phyloP scores from a whole-genome alignment of 35 echinoderm and acorn worm genomes.

The Ophiothrix spiculata region DNA sequence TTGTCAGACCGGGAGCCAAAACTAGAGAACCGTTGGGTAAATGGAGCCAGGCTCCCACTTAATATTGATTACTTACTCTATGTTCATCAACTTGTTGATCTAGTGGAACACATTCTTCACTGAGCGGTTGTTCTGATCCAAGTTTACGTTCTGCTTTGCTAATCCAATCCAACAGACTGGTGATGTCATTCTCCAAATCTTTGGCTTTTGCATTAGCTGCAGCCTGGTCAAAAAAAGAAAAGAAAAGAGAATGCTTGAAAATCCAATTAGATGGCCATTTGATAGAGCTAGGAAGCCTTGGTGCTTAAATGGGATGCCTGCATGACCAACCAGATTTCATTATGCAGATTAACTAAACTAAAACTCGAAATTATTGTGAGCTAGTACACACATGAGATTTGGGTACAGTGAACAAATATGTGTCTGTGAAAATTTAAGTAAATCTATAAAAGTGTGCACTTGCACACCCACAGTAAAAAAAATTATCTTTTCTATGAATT shows the following conservation, averaged over 20 bases:
- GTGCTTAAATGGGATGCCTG: neutral
- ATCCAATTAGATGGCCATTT: neutral
- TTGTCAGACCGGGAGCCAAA: too few relatives aligned
- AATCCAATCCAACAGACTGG: constrained; percentile 69
- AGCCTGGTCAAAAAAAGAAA: neutral
- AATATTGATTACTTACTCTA: constrained; percentile 36
- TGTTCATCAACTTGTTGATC: constrained; percentile 57
- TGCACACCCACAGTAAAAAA: too few relatives aligned
- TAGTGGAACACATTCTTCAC: constrained; percentile 61
- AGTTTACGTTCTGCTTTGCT: constrained; percentile 60
- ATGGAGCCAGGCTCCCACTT: neutral
- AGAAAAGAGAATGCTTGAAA: neutral
- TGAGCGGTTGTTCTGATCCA: constrained; percentile 82
- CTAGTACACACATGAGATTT: too few relatives aligned
- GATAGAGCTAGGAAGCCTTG: neutral
- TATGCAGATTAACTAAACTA: neutral
- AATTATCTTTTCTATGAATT: too few relatives aligned
- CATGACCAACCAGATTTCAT: neutral
- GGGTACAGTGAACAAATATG: too few relatives aligned
- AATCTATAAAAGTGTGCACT: too few relatives aligned
- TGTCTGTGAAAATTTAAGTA: too few relatives aligned
- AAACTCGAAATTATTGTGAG: neutral
- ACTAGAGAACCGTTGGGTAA: too few relatives aligned
- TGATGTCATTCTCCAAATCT: constrained; percentile 4
- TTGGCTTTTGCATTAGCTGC: neutral